Base-by-base conservation (phyloP, 2,113 vertebrate genomes). In the Accipiter virgatus region DNA sequence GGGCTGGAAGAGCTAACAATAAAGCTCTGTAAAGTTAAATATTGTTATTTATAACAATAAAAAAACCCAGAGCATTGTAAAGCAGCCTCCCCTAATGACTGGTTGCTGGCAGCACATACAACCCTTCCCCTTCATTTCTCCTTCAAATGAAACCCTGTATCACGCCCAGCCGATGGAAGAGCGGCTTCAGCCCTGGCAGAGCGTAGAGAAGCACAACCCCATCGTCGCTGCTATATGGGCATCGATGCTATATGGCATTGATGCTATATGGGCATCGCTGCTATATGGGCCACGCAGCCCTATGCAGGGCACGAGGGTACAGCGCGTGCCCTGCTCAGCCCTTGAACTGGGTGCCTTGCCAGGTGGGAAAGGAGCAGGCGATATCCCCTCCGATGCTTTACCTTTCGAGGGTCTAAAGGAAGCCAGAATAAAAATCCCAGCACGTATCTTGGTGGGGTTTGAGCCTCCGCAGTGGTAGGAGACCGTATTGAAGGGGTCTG, bases 171-270 rank as follows among this genome's bases (percentile, higher is more conserved):
- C 3, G 0, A 12, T 25, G n/a, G 20, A 29, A 55, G 66, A 34
- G 19, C 8, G 17, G 45, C 38, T 62, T 34, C 47, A 63, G 75
- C 19, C 27, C 48, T 9, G 22, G 27, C 10, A 13, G 10, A 23
- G 66, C 11, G 8, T 13, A 8, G 26, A 16, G 15, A 23, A 55
- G 34, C 19, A 13, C 2, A 3, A 29, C 9, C 23, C 50, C 31
- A 3, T 17, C 19, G 0, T 23, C 19, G 2, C n/a, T 8, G 6
- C 26, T 26, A 1, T 14, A 19, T 1, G 40, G 40, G 40, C 40
- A 42, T 23, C 29, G 3, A 27, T 8, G 8, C 26, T 21, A 1
- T 42, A 42, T 42, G 40, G 40, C 40, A 40, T 40, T 12, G 11
- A 40, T 40, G 40, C 40, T 42, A 42, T 13, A 42, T 42, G 40